A percentile compares a stretch with the other conserved stretches of the same genome.
Evolutionary conservation across 2,888 invertebrate genomes (phyloP).

Genomic region (Clunio marinus): DNA sequence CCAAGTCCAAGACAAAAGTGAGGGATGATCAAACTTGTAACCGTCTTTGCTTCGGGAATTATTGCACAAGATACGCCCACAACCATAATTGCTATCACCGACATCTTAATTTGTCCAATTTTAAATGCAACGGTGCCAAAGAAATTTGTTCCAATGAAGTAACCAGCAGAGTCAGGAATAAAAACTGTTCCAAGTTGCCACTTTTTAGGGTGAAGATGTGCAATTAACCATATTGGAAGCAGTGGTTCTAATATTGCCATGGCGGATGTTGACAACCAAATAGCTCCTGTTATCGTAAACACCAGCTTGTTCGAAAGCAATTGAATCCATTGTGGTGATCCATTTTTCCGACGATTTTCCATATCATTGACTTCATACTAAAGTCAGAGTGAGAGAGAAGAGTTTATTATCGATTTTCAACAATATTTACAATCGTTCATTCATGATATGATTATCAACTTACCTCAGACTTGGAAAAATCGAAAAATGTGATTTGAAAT

Average conservation of each 20-base stretch:
- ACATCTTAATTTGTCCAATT: constrained; percentile 62
- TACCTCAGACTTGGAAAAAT: constrained; percentile 20
- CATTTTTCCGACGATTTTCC: constrained; percentile 12
- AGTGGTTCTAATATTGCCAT: constrained; percentile 82
- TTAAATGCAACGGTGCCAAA: constrained; percentile 64
- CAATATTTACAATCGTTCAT: not conserved
- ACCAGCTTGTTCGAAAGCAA: constrained; percentile 62
- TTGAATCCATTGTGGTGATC: constrained; percentile 53
- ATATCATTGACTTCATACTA: constrained; percentile 31
- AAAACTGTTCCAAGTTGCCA: constrained; percentile 80
- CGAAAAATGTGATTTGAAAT: constrained; percentile 38
- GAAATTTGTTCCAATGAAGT: constrained; percentile 74
- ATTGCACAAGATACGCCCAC: constrained; percentile 61
- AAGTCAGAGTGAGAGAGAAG: not conserved
- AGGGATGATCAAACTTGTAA: constrained; percentile 64
- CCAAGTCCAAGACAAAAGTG: constrained; percentile 76
- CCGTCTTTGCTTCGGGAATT: constrained; percentile 60
- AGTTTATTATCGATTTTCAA: constrained; percentile 18
- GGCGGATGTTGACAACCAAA: constrained; percentile 73
- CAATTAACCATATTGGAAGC: constrained; percentile 73
- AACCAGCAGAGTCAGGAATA: constrained; percentile 80
- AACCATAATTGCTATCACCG: constrained; percentile 59
- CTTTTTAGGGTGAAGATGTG: constrained; percentile 45
- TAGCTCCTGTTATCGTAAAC: constrained; percentile 61
- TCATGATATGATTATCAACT: not conserved